Conservation (phyloP, 2,888 invertebrate species). For the Lasioglossum marginatum region DNA sequence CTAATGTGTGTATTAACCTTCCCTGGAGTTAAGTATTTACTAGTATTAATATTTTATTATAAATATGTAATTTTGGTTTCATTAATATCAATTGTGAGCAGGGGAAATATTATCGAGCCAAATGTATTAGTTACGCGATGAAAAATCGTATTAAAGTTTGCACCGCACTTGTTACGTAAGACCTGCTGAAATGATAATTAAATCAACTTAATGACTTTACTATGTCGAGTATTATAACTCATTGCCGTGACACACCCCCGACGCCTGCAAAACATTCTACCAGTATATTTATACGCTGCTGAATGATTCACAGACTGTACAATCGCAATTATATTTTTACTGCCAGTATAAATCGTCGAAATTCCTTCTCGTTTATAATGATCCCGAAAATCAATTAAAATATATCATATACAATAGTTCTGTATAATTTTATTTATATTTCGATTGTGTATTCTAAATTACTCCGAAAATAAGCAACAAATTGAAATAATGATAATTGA, state of each 20-base stretch:
- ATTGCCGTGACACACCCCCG: conserved; percentile 9
- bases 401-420: not conserved
- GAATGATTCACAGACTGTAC: not conserved
- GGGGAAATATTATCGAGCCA: not conserved
- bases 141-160: not conserved
- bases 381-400: not conserved
- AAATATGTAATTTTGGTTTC: not conserved
- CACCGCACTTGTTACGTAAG: not conserved
- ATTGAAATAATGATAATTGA: too few species aligned
- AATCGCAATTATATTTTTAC: not conserved
- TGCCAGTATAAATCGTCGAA: not conserved
- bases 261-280: not conserved
- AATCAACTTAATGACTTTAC: conserved; percentile 1
- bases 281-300: not conserved
- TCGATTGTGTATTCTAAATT: not conserved
- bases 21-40: not conserved
- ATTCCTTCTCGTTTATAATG: not conserved
- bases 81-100: not conserved
- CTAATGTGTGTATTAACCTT: not conserved
- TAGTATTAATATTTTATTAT: not conserved
- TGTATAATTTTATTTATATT: not conserved
- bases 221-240: conserved; percentile 1
- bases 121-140: not conserved
- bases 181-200: not conserved
- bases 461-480: not conserved